Evolutionary conservation across 1,140 invertebrate genomes (phyloP).

Genomic region (Drosophila repletoides): DNA sequence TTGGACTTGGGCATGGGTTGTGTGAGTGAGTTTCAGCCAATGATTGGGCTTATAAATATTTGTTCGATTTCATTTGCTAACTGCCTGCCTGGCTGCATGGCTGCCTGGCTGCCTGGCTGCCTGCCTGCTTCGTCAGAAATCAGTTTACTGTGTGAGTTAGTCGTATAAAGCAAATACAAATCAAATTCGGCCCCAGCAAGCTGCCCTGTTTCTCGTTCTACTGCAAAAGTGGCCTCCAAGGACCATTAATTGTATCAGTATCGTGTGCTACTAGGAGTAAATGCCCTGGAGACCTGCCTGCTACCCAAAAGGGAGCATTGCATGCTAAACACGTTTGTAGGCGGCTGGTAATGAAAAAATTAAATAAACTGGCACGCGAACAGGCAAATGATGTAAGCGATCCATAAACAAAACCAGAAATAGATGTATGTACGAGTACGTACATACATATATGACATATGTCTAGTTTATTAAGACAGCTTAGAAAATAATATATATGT

Average conservation of each 20-base stretch:
- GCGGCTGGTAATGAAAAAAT: conserved; percentile 64
- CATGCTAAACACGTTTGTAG: conserved; percentile 57
- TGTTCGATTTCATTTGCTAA: conserved; percentile 65
- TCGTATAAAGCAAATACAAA: conserved; percentile 67
- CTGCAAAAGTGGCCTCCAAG: conserved; percentile 5
- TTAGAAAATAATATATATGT: not conserved
- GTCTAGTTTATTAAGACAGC: not conserved
- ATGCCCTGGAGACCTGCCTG: conserved; percentile 9
- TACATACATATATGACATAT: not conserved
- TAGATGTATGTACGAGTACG: not conserved
- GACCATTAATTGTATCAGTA: conserved; percentile 68
- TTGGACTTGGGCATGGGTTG: too few species aligned
- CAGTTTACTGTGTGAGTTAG: conserved; percentile 47
- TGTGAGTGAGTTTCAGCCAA: conserved; percentile 25
- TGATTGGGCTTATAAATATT: conserved; percentile 70
- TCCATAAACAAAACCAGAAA: not conserved
- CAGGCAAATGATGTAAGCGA: conserved; percentile 38
- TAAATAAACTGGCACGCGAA: conserved; percentile 68
- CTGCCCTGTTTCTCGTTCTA: conserved; percentile 5
- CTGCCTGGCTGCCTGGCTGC: conserved; percentile 1
- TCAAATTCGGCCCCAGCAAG: conserved; percentile 58
- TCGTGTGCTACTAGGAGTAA: conserved; percentile 19
- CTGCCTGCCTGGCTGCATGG: too few species aligned
- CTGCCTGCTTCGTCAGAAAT: conserved; percentile 40
- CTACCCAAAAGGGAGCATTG: conserved; percentile 20